These are phyloP conservation scores for Poeciliopsis paucimaculata DNA, from an alignment of 2,797 vertebrate genomes.

Conservation along the genomic window DNA sequence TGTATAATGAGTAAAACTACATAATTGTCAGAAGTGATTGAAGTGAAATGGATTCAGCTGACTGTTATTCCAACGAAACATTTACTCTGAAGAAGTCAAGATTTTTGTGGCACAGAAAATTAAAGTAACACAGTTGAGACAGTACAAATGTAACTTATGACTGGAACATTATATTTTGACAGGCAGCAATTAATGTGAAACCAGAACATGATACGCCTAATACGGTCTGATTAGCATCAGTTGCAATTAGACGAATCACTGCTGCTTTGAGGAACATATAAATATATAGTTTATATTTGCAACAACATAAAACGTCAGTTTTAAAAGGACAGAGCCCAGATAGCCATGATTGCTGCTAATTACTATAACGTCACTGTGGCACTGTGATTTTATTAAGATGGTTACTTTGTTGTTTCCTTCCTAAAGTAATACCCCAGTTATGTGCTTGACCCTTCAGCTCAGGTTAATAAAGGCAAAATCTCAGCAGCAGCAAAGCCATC, in stretches of 20 bases:
- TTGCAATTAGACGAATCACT: neutral
- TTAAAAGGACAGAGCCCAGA: neutral
- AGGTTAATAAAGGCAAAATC: conserved; percentile 38
- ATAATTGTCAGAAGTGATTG: neutral
- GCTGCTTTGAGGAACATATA: neutral
- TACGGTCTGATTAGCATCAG: conserved; percentile 2
- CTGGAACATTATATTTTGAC: conserved; percentile 4
- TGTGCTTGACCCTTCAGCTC: conserved; percentile 17
- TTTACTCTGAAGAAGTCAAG: neutral
- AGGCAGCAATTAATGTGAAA: conserved; percentile 10
- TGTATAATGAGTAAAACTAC: neutral
- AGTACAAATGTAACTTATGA: conserved; percentile 3
- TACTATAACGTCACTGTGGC: neutral
- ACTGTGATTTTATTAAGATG: neutral
- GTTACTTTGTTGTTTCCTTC: neutral
- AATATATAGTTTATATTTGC: neutral
- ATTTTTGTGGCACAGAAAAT: neutral
- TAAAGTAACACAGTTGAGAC: conserved; percentile 4
- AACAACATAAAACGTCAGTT: neutral
- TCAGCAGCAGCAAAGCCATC: conserved; percentile 64
- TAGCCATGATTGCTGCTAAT: neutral
- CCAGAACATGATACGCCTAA: conserved; percentile 12
- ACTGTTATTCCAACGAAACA: neutral
- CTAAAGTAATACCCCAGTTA: conserved; percentile 5
- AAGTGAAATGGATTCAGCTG: neutral